Percentiles rank a stretch among this genome's conserved stretches.
These are phyloP conservation scores for Phaedon cochleariae DNA, from an alignment of 2,888 invertebrate species.

Conservation along the genomic window DNA sequence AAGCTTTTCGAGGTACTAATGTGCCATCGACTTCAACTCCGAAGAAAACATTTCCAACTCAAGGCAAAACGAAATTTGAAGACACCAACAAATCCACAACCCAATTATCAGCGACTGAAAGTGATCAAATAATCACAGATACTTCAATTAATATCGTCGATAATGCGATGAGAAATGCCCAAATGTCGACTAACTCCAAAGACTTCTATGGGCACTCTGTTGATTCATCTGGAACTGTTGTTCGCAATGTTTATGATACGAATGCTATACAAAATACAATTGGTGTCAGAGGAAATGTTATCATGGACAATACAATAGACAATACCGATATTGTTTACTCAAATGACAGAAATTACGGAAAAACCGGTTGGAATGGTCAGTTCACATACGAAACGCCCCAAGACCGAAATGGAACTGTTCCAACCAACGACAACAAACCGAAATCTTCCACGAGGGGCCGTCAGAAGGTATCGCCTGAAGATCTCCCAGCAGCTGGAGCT, in stretches of 20 bases:
- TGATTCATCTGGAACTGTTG: conserved; percentile 52
- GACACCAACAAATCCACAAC: conserved; percentile 10
- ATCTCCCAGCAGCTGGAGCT: conserved; percentile 32
- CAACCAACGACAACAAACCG: neutral
- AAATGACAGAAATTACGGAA: conserved; percentile 59
- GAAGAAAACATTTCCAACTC: conserved; percentile 8
- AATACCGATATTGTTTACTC: conserved; percentile 57
- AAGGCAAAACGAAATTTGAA: conserved; percentile 13
- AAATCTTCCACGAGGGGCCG: neutral
- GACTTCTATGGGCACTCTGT: conserved; percentile 57
- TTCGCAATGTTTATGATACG: conserved; percentile 57
- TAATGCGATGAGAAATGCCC: conserved; percentile 47
- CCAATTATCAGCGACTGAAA: conserved; percentile 10
- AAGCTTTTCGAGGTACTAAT: neutral
- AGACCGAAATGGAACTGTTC: conserved; percentile 10
- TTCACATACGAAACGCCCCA: conserved; percentile 56
- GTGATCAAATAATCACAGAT: neutral
- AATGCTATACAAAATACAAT: conserved; percentile 59
- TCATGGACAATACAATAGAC: conserved; percentile 63
- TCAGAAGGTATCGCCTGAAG: conserved; percentile 22
- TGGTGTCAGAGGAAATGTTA: conserved; percentile 61
- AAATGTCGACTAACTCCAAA: conserved; percentile 51
- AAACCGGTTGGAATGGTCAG: conserved; percentile 61
- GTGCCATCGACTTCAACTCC: conserved; percentile 8
- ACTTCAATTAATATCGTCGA: neutral